phyloP scores from a whole-genome alignment of 2,797 vertebrate species.

The Micropoecilia bifurca region DNA sequence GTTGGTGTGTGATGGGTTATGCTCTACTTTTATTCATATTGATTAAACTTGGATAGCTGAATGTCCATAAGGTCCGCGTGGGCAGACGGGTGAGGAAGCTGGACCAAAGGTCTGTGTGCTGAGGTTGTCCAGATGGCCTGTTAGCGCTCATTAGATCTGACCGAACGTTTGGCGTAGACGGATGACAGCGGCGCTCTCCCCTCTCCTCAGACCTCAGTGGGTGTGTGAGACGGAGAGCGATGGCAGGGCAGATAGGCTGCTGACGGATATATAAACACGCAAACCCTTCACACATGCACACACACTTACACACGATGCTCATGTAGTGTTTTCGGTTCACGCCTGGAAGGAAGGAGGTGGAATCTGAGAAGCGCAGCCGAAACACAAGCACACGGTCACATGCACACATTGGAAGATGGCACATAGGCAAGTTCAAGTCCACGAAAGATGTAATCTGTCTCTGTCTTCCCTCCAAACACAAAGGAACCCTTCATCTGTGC shows the following conservation, averaged over 20 bases:
- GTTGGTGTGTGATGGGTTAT: background rate
- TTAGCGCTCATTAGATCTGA: slow-evolving; percentile 69
- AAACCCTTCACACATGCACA: slow-evolving; percentile 14
- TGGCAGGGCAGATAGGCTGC: slow-evolving; percentile 33
- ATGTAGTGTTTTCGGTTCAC: slow-evolving; percentile 15
- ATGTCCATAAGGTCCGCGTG: background rate
- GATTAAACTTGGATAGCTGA: slow-evolving; percentile 5
- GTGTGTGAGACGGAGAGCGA: slow-evolving; percentile 22
- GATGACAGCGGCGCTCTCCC: slow-evolving; percentile 35
- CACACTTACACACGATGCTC: slow-evolving; percentile 2
- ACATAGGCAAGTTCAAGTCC: slow-evolving; percentile 17
- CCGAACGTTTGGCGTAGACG: slow-evolving; percentile 38
- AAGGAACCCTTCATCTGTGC: slow-evolving; percentile 58
- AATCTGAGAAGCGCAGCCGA: slow-evolving; percentile 28
- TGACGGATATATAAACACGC: slow-evolving; percentile 49
- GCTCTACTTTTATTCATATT: background rate
- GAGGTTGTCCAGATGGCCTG: slow-evolving; percentile 71
- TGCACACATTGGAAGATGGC: slow-evolving; percentile 15
- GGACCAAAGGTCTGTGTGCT: slow-evolving; percentile 58
- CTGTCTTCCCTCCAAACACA: slow-evolving; percentile 43
- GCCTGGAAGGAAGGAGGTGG: slow-evolving; percentile 14
- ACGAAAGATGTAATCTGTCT: slow-evolving; percentile 27
- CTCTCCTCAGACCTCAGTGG: slow-evolving; percentile 28
- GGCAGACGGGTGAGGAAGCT: slow-evolving; percentile 42
- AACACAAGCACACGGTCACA: slow-evolving; percentile 9